Base-by-base conservation (phyloP, 2,888 invertebrate species). In the Lacanobia oleracea region DNA sequence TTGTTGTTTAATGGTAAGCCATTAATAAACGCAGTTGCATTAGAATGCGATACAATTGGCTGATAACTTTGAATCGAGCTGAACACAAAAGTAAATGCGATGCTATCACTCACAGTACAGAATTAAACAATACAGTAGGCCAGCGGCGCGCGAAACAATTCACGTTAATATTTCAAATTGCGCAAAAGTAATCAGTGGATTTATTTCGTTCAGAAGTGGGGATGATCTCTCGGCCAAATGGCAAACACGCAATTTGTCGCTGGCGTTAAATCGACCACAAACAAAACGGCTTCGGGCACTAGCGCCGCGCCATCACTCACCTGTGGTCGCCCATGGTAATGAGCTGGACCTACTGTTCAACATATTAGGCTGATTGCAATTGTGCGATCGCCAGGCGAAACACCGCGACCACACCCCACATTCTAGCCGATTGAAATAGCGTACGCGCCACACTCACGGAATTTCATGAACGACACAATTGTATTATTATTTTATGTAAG, bases 361-460 rank as follows among this genome's bases (percentile, higher is more conserved):
- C 95, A 94, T 95, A 95, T 95, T 95, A 95, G 94, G 93, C 94
- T 94, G 95, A 95, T 95, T 94, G 94, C 94, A 93, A 94, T 94
- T 93, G 93, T 92, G 89, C 87, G 88, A 88, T 85, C 83, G 86
- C 84, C 88, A 88, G 88, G 89, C 88, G 88, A 88, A 88, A 87
- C 88, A 87, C 81, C 86, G 86, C 85, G 88, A 89, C 91, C 91
- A 79, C 90, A 89, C 88, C 88, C 90, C 89, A 88, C 88, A 90
- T 90, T 87, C 86, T 82, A 83, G 84, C 86, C 92, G 90, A 93
- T 93, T 91, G 92, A 90, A 93, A 92, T 89, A 87, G 84, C 86
- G 66, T 76, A 84, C 50, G 85, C 81, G 65, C 71, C 70, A 70
- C 71, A 67, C 77, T 72, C 71, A 77, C 67, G 72, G 82, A 81